Evolutionary conservation across 2,113 vertebrate species (phyloP).

Genomic region (Fulmarus glacialis): DNA sequence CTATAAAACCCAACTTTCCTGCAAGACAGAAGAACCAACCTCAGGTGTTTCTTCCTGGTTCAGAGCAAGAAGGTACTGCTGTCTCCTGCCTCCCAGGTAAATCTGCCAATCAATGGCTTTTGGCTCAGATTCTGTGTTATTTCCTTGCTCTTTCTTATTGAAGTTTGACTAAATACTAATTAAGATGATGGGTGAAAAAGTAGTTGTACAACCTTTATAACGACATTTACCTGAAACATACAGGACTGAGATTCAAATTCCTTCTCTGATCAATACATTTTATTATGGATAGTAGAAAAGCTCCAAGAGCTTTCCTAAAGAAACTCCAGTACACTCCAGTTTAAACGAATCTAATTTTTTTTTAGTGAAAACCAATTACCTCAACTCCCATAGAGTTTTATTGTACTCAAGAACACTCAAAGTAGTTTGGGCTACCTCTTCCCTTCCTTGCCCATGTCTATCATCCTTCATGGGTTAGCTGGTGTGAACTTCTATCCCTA

Average conservation of each 20-base stretch:
- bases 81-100: not conserved
- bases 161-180: not conserved
- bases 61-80: fast-evolving
- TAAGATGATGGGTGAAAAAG: not conserved
- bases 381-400: not conserved
- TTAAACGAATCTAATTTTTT: not conserved
- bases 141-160: not conserved
- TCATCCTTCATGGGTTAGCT: not conserved
- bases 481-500: not conserved
- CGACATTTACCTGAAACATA: not conserved
- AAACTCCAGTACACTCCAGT: not conserved
- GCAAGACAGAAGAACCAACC: not conserved
- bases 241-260: not conserved
- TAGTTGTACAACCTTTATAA: not conserved
- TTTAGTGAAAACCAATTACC: not conserved
- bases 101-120: not conserved
- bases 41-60: not conserved
- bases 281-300: not conserved
- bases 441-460: not conserved
- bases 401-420: not conserved
- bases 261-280: not conserved
- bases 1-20: not conserved
- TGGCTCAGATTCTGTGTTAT: not conserved
- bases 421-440: not conserved
- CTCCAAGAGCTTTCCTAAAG: not conserved